Percentiles rank a stretch among this genome's conserved stretches.
Evolutionary conservation across 92 coral and sea anemone species (phyloP).

Genomic region (Epizoanthus stellaris): DNA sequence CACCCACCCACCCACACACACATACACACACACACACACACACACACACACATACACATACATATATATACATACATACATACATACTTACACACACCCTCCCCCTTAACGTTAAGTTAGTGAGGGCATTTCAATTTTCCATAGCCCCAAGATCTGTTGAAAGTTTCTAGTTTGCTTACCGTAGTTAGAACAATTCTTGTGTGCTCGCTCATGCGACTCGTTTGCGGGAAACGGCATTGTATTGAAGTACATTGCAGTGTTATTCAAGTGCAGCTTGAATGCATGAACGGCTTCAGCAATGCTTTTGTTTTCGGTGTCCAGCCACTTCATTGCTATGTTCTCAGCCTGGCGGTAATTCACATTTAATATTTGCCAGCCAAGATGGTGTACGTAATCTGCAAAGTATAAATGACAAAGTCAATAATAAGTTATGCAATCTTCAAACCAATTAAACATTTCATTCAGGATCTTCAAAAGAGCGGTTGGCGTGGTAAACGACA

Average conservation of each 20-base stretch:
- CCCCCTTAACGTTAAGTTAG: too few relatives aligned
- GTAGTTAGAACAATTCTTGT: background rate
- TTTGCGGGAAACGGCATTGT: constrained; percentile 14
- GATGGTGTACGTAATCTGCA: constrained; percentile 23
- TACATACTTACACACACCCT: too few relatives aligned
- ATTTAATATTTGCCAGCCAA: constrained; percentile 29
- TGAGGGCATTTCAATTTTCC: too few relatives aligned
- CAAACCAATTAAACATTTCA: too few relatives aligned
- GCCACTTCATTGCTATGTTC: constrained; percentile 31
- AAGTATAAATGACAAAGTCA: background rate
- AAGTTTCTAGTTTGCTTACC: constrained; percentile 6
- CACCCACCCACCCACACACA: too few relatives aligned
- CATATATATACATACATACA: too few relatives aligned
- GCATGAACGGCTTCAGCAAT: constrained; percentile 12
- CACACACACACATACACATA: too few relatives aligned
- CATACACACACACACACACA: too few relatives aligned
- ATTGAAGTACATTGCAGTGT: constrained; percentile 30
- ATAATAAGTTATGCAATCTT: background rate
- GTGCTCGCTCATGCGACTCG: constrained; percentile 27
- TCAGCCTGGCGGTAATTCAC: constrained; percentile 17
- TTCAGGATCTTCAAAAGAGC: too few relatives aligned
- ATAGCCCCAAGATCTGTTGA: too few relatives aligned
- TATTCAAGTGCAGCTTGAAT: constrained; percentile 15
- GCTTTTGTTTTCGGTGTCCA: background rate
- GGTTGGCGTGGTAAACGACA: too few relatives aligned